Percentiles rank a stretch among this genome's conserved stretches.
These are phyloP conservation scores for Drosophila borborema DNA, from an alignment of 2,888 invertebrate species.

Conservation along the genomic window DNA sequence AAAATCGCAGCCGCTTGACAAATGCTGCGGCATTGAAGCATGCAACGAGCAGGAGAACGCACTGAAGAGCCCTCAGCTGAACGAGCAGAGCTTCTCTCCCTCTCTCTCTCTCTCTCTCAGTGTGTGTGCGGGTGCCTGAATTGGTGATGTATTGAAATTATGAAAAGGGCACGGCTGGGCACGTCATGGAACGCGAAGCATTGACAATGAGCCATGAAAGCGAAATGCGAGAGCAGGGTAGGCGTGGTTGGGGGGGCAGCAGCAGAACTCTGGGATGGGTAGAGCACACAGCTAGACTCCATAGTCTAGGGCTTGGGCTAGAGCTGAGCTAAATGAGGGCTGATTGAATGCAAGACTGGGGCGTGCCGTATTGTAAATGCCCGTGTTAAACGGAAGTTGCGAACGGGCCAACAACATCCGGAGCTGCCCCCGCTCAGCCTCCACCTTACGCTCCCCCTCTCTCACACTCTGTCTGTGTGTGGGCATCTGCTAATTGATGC, in stretches of 20 bases:
- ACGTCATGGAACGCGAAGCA: conserved; percentile 58
- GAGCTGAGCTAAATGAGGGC: conserved; percentile 30
- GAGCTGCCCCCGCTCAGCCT: background rate
- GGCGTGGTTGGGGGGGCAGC: background rate
- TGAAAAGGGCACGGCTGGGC: conserved; percentile 69
- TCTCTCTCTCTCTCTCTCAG: conserved; percentile 7
- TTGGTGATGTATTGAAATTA: conserved; percentile 74
- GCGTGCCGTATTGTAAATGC: conserved; percentile 65
- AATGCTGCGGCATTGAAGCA: conserved; percentile 65
- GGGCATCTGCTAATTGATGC: conserved; percentile 54
- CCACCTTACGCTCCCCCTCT: background rate
- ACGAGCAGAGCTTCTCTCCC: conserved; percentile 15
- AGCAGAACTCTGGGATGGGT: background rate
- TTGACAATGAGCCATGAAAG: conserved; percentile 72
- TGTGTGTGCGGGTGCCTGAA: conserved; percentile 31
- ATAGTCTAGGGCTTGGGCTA: conserved; percentile 20
- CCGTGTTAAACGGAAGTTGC: conserved; percentile 68
- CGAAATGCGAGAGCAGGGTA: conserved; percentile 26
- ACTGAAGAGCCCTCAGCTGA: conserved; percentile 58
- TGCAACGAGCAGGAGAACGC: conserved; percentile 23
- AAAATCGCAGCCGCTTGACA: conserved; percentile 53
- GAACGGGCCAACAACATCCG: conserved; percentile 63
- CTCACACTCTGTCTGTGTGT: conserved; percentile 23
- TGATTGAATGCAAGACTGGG: conserved; percentile 56
- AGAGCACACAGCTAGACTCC: background rate